phyloP scores from a whole-genome alignment of 2,797 vertebrate species.

The Pantherophis alleghaniensis region DNA sequence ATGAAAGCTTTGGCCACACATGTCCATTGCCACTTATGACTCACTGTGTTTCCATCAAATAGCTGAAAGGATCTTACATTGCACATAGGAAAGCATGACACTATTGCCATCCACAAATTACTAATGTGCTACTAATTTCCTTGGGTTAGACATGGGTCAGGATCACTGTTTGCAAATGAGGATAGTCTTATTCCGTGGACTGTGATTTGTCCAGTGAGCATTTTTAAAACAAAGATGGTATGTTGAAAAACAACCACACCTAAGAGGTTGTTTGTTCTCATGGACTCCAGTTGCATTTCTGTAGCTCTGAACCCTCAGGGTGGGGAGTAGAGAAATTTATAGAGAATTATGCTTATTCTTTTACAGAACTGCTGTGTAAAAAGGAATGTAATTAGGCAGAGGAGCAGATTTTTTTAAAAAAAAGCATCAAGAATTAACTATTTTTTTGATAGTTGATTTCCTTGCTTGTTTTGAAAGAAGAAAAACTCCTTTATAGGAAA shows the following conservation, averaged over 20 bases:
- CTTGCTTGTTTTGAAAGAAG: neutral
- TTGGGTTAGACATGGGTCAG: neutral
- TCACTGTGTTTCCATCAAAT: neutral
- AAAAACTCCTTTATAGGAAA: no score
- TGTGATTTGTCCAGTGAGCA: neutral
- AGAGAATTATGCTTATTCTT: neutral
- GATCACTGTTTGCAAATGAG: neutral
- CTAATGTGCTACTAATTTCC: neutral
- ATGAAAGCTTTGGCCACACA: neutral
- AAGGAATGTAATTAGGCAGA: neutral
- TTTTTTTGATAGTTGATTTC: neutral
- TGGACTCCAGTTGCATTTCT: neutral
- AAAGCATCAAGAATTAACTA: neutral
- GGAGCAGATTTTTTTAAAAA: neutral
- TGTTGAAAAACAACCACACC: slow-evolving; percentile 4
- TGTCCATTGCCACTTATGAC: neutral
- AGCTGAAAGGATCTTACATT: neutral
- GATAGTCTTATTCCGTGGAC: neutral
- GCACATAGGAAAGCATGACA: neutral
- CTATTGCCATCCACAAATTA: neutral
- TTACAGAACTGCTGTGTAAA: slow-evolving; percentile 1
- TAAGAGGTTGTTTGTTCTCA: neutral
- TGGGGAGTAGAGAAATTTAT: neutral
- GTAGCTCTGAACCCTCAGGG: neutral
- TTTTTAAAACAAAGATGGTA: neutral